Evolutionary conservation across 2,888 invertebrate genomes (phyloP).

Genomic region (Lottia scabra): DNA sequence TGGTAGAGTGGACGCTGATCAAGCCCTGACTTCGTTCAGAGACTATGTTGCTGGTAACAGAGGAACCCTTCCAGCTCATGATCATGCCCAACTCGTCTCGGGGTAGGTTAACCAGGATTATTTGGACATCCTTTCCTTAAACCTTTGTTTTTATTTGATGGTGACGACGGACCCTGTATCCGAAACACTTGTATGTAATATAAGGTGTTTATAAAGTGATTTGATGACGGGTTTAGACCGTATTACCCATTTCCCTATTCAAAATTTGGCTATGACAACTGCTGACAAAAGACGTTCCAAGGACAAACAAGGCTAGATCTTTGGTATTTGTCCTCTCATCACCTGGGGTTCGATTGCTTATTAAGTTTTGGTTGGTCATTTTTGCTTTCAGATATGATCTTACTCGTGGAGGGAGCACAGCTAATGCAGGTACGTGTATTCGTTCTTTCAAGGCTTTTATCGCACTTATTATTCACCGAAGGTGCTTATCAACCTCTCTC

Average conservation of each 20-base stretch:
- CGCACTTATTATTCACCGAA: too few relatives aligned
- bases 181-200: too few relatives aligned
- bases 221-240: too few relatives aligned
- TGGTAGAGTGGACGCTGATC: slow-evolving; percentile 11
- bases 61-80: not conserved
- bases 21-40: slow-evolving; percentile 8
- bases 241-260: too few relatives aligned
- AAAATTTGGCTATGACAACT: too few relatives aligned
- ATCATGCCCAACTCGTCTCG: slow-evolving; percentile 13
- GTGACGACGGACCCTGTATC: not conserved
- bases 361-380: not conserved
- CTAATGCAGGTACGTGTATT: slow-evolving; percentile 14
- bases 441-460: not conserved
- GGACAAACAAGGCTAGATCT: too few relatives aligned
- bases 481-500: too few relatives aligned
- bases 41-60: slow-evolving; percentile 3
- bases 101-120: too few relatives aligned
- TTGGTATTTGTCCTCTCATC: not conserved
- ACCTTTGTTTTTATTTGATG: too few relatives aligned
- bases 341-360: not conserved
- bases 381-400: slow-evolving; percentile 16
- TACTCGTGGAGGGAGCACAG: slow-evolving; percentile 14
- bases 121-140: too few relatives aligned
- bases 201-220: too few relatives aligned
- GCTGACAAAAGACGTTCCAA: too few relatives aligned